phyloP scores from a whole-genome alignment of 92 coral and sea anemone species.

The Bergia sp. region DNA sequence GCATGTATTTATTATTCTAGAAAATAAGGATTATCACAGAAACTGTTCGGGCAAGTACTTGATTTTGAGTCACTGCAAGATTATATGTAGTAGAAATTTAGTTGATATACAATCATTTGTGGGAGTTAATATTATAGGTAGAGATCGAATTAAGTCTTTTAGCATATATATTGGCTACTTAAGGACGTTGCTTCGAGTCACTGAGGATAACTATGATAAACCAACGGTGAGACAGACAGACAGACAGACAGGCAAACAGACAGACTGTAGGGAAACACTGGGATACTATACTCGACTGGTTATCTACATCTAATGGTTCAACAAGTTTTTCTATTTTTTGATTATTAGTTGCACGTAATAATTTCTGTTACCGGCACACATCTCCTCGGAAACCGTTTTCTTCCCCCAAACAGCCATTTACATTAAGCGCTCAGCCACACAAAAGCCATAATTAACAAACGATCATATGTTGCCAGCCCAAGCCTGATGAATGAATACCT shows the following conservation, averaged over 20 bases:
- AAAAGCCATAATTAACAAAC: neutral
- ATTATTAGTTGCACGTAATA: neutral
- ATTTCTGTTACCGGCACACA: too few species aligned
- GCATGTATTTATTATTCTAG: neutral
- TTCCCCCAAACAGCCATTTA: neutral
- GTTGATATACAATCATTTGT: neutral
- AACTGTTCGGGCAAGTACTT: neutral
- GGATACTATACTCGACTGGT: too few species aligned
- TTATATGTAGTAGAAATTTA: too few species aligned
- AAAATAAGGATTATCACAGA: neutral
- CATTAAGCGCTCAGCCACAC: neutral
- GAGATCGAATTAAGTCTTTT: too few species aligned
- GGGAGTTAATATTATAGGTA: too few species aligned
- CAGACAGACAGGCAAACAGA: neutral
- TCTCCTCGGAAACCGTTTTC: neutral
- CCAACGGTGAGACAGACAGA: neutral
- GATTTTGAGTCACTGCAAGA: neutral
- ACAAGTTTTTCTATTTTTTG: too few species aligned
- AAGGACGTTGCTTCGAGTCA: neutral
- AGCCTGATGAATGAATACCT: neutral
- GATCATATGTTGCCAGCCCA: neutral
- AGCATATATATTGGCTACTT: too few species aligned
- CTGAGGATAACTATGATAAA: too few species aligned
- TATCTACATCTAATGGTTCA: too few species aligned
- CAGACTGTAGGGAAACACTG: neutral